Evolutionary conservation across 2,113 vertebrate genomes (phyloP), one percentile per base, ranked within the genome.

Genomic region (Cololabis saira): DNA sequence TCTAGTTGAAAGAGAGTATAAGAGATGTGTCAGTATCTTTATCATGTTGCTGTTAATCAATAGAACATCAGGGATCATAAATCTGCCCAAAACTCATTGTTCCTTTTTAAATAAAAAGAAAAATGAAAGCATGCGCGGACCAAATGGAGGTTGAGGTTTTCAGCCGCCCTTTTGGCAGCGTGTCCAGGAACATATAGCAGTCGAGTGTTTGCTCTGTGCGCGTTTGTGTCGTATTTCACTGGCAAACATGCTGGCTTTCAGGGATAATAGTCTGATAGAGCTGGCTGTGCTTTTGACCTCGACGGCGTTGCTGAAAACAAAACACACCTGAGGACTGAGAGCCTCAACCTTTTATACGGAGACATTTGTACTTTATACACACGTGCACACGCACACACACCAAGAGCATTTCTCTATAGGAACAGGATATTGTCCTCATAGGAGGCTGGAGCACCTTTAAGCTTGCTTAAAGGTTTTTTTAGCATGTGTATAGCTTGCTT

Each of bases 321-420:
- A 90, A 91, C 83, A 90, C 89, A 92, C 86, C 88, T 92, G 92
- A 73, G 17, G 12, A 43, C 37, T n/a, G 14, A 67, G 56, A 54
- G 51, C 59, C 52, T 71, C n/a, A 4, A 2, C 17, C 55, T 54
- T 66, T 78, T 57, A 68, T 66, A 66, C 6, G 54, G 30, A 47
- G 62, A 74, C 65, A 62, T 77, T 64, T 67, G 66, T 45, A 21
- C 53, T 67, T 37, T 14, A 4, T 69, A 61, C 73, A 57, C 14
- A 44, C 61, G 8, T 30, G 3, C 24, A 27, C 24, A 27, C 24
- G 5, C 24, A 61, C 56, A 78, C 57, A 76, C 71, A 60, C 21
- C 17, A n/a, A 18, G 62, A 30, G 24, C 30, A 1, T 30, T 19
- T 59, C 11, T 62, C 14, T 65, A 14, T 9, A 51, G 65, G 49